phyloP scores from a whole-genome alignment of 2,113 vertebrate genomes.

The Synodontis membranacea region DNA sequence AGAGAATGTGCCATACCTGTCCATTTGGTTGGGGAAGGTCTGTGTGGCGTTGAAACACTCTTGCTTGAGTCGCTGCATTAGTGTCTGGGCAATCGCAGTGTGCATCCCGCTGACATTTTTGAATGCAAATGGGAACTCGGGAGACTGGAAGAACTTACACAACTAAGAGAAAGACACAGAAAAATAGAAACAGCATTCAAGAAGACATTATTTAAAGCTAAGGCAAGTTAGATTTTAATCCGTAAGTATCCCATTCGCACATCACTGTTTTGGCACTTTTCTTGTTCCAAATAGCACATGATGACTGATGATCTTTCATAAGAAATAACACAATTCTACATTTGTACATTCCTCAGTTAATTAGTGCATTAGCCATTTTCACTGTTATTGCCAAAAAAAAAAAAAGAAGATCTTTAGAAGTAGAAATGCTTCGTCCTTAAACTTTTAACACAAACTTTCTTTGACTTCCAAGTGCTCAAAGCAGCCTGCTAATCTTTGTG shows the following conservation, averaged over 20 bases:
- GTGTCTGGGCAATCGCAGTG: slow-evolving; percentile 1
- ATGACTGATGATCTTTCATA: too few species aligned
- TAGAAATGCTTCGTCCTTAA: not conserved
- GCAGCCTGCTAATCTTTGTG: not conserved
- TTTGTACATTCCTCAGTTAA: not conserved
- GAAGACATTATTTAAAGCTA: not conserved
- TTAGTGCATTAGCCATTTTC: not conserved
- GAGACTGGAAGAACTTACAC: slow-evolving; percentile 55
- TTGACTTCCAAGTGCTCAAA: not conserved
- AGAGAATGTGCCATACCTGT: slow-evolving; percentile 45
- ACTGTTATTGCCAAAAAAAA: not conserved
- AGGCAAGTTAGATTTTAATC: not conserved
- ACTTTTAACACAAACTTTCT: not conserved
- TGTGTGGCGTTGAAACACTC: slow-evolving; percentile 40
- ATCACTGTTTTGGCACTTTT: not conserved
- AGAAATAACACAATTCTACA: not conserved
- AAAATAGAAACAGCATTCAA: not conserved
- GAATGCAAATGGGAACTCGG: slow-evolving; percentile 45
- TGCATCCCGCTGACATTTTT: slow-evolving; percentile 25
- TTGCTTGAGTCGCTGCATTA: slow-evolving; percentile 36
- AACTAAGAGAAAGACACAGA: slow-evolving; percentile 54
- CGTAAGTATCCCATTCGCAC: not conserved
- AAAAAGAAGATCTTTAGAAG: too few species aligned
- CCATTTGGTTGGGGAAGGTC: slow-evolving; percentile 39
- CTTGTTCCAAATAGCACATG: not conserved